These are phyloP conservation scores for Lissonota sp. DNA, from an alignment of 2,888 invertebrate genomes.

Conservation along the genomic window DNA sequence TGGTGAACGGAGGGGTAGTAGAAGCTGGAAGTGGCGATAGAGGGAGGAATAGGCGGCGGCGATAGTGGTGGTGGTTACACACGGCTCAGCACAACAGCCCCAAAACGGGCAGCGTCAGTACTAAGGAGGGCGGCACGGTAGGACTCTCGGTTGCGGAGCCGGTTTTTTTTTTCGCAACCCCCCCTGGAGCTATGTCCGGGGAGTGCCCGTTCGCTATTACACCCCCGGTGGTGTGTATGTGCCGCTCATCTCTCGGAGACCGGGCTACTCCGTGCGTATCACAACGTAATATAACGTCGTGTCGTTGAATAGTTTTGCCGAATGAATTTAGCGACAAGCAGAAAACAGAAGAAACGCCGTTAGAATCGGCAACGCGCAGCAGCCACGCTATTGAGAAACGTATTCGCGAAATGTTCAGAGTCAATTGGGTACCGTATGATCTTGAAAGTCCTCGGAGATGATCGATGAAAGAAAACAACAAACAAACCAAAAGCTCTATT, in stretches of 20 bases:
- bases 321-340: no score
- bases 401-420: no score
- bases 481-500: no score
- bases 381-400: no score
- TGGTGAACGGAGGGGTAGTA: constrained; percentile 42
- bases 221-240: constrained; percentile 32
- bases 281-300: not conserved
- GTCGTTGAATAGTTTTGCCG: no score
- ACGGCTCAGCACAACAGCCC: constrained; percentile 80
- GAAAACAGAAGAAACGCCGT: no score
- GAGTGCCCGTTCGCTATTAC: constrained; percentile 75
- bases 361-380: no score
- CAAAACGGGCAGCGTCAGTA: constrained; percentile 81
- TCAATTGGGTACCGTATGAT: no score
- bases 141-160: constrained; percentile 78
- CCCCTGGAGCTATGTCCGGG: constrained; percentile 77
- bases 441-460: no score
- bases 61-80: constrained; percentile 64
- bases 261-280: constrained; percentile 49
- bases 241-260: constrained; percentile 37
- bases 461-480: no score
- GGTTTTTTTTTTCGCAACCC: constrained; percentile 63
- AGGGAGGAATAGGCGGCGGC: constrained; percentile 52
- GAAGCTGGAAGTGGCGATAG: constrained; percentile 63
- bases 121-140: constrained; percentile 82